phyloP scores from a whole-genome alignment of 2,888 invertebrate genomes.

The Spatulosminthurus flaviceps region DNA sequence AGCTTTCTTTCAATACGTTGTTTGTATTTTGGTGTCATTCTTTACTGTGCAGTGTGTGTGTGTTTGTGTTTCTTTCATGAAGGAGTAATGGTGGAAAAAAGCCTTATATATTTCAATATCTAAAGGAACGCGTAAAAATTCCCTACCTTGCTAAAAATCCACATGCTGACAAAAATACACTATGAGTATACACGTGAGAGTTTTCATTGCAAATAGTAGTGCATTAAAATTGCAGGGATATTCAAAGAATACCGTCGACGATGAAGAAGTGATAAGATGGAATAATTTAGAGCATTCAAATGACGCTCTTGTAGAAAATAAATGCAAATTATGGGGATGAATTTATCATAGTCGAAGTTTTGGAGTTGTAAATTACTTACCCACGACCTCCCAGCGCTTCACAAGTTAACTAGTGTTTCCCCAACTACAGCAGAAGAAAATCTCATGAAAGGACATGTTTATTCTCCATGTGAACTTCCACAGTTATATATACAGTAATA shows the following conservation, averaged over 20 bases:
- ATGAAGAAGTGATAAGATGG: background rate
- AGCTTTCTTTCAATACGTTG: background rate
- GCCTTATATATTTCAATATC: no score
- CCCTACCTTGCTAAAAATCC: no score
- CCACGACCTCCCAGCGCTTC: background rate
- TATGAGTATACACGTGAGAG: no score
- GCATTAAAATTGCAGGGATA: background rate
- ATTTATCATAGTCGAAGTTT: background rate
- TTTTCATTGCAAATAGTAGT: background rate
- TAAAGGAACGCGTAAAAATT: no score
- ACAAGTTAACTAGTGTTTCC: background rate
- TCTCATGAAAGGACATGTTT: no score
- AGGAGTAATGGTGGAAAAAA: no score
- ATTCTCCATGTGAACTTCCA: no score
- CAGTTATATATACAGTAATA: no score
- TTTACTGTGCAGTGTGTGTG: no score
- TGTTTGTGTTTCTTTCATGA: no score
- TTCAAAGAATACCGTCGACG: background rate
- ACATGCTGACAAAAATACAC: no score
- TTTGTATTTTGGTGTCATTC: no score
- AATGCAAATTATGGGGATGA: background rate
- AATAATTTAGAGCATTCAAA: slow-evolving; percentile 13
- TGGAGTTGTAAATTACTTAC: background rate
- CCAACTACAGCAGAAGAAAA: background rate
- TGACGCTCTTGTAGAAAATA: background rate